Base-by-base conservation (phyloP, 2,797 vertebrate species). In the Columba guinea region DNA sequence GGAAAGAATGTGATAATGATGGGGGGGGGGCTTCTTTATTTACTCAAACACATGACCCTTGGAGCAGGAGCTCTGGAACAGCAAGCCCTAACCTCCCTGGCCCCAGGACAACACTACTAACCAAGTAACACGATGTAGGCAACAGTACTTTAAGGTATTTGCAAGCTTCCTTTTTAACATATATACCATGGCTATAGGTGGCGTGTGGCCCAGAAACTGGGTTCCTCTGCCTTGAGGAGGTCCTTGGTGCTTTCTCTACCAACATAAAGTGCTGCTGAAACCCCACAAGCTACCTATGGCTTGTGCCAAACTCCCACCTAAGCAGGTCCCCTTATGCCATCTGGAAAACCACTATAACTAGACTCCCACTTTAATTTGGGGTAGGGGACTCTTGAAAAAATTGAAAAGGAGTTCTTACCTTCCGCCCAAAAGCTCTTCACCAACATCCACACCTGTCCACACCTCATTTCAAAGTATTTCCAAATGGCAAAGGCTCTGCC, bases 21-120 rank as follows among this genome's bases (percentile, higher is more conserved):
- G n/a, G n/a, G 84, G 62, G 44, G 81, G 76, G 81, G 73, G 77
- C 64, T 84, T 76, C 73, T 68, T 73, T 86, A 68, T 76, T 89
- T 75, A 89, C 30, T 65, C 55, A 65, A 70, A 73, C 11, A 4
- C 17, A 39, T 59, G 46, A 75, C 26, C 34, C 35, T 39, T 60
- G 37, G 5, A 70, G 58, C 49, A 85, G 9, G 41, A 83, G 30
- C 67, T 88, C 68, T 46, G 10, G 32, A 70, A 58, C 8, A 82
- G 41, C n/a, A 53, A 82, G 53, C 34, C 26, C 41, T 82, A 82
- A 70, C 48, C 19, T 74, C 55, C n/a, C 51, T 39, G 34, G 24
- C 49, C 27, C 24, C 1, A 15, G 55, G 74, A 46, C 24, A 34
- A 16, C 17, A 21, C 15, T 65, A 20, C 13, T 11, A 11, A 80